A percentile compares a stretch with the other conserved stretches of the same genome.
These are phyloP conservation scores for Drosophila affinis DNA, from an alignment of 2,888 invertebrate species.

Conservation along the genomic window DNA sequence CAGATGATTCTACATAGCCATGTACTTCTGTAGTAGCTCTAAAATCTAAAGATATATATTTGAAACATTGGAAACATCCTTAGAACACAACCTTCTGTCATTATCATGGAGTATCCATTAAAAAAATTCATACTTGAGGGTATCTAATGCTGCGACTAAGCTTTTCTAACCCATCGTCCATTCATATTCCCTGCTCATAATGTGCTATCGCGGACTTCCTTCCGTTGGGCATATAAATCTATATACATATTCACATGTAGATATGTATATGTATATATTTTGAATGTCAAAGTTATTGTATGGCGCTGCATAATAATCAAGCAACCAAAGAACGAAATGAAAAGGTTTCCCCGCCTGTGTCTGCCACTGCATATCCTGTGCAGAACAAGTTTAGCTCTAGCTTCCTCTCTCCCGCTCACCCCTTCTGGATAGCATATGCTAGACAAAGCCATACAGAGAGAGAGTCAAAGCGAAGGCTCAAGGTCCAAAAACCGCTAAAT, in stretches of 20 bases:
- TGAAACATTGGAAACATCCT: background rate
- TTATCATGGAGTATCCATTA: no score
- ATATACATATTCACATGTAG: background rate
- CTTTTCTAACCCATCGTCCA: background rate
- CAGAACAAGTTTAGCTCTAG: constrained; percentile 29
- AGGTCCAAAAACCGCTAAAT: constrained; percentile 49
- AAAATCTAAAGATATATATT: no score
- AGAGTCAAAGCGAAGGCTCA: constrained; percentile 31
- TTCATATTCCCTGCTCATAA: constrained; percentile 12
- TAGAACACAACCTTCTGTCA: no score
- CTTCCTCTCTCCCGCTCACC: constrained; percentile 13
- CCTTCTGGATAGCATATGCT: constrained; percentile 13
- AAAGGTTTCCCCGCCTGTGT: constrained; percentile 30
- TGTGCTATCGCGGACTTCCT: constrained; percentile 28
- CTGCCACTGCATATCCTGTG: constrained; percentile 23
- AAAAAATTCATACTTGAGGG: background rate
- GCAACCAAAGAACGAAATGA: constrained; percentile 1
- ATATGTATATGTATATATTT: constrained; percentile 3
- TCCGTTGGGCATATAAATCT: constrained; percentile 11
- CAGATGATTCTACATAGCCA: no score
- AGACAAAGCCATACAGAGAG: constrained; percentile 21
- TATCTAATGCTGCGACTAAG: background rate
- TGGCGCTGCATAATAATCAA: constrained; percentile 28
- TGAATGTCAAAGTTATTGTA: constrained; percentile 44
- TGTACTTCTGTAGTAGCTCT: no score